Conservation (phyloP, 2,797 vertebrate species). For the Clarias pachynema region DNA sequence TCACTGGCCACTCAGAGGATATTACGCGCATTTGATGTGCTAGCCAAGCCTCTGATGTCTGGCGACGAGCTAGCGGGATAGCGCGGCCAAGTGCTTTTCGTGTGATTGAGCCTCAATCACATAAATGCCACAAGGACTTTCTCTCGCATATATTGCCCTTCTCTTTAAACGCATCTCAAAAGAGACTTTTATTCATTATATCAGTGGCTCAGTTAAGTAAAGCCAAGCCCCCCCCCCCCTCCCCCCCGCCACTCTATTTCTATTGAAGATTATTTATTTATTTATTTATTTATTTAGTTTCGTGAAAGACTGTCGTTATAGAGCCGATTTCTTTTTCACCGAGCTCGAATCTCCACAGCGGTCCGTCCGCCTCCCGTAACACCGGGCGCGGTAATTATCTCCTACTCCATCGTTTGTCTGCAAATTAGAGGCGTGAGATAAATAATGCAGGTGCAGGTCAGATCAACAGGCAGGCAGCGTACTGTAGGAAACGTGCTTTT, state of each 20-base stretch:
- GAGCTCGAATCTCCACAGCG: constrained; percentile 8
- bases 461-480: not conserved
- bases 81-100: constrained; percentile 3
- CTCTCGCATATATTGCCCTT: not conserved
- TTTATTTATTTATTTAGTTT: not conserved
- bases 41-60: not conserved
- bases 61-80: too few species aligned
- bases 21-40: not conserved
- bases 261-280: too few species aligned
- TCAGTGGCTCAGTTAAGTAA: not conserved
- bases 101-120: constrained; percentile 16
- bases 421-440: constrained; percentile 29
- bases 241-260: not conserved
- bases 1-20: not conserved
- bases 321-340: not conserved
- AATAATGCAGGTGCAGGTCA: constrained; percentile 31
- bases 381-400: constrained; percentile 16
- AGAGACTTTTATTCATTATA: not conserved
- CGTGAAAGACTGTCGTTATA: not conserved
- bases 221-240: not conserved
- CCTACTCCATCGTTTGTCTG: constrained; percentile 23
- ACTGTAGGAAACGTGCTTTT: constrained; percentile 6
- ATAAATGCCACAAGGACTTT: constrained; percentile 4
- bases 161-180: not conserved
- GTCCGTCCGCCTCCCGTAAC: not conserved